A percentile compares a stretch with the other conserved stretches of the same genome.
Conservation (phyloP, 37 sponge, comb jelly and placozoan genomes). For the Spongilla lacustris region DNA sequence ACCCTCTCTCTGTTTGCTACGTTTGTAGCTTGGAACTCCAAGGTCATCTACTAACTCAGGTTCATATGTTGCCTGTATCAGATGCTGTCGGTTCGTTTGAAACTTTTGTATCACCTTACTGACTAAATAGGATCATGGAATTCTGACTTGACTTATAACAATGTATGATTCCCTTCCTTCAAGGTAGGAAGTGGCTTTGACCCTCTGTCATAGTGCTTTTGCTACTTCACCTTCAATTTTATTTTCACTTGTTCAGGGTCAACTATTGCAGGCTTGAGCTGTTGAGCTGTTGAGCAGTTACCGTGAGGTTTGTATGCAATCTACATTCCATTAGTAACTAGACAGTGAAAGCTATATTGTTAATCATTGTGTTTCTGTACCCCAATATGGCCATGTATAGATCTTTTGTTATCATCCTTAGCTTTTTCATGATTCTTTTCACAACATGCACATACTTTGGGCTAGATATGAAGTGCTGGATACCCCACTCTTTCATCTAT, state of each 20-base stretch:
- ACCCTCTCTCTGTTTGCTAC: neutral
- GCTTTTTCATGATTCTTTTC: neutral
- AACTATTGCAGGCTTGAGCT: neutral
- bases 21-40: neutral
- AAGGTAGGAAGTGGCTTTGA: neutral
- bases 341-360: neutral
- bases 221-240: neutral
- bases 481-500: neutral
- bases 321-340: neutral
- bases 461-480: neutral
- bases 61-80: neutral
- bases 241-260: slow-evolving; percentile 2
- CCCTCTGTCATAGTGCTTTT: neutral
- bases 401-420: neutral
- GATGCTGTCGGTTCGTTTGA: neutral
- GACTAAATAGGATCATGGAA: neutral
- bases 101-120: neutral
- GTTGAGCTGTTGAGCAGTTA: neutral
- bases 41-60: neutral
- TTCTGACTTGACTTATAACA: neutral
- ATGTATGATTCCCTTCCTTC: neutral
- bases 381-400: neutral
- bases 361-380: neutral
- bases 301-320: neutral
- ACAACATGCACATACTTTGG: neutral